Evolutionary conservation across 1,140 invertebrate species (phyloP), one percentile per base, ranked within the genome.

Genomic region (Drosophila pallidifrons): DNA sequence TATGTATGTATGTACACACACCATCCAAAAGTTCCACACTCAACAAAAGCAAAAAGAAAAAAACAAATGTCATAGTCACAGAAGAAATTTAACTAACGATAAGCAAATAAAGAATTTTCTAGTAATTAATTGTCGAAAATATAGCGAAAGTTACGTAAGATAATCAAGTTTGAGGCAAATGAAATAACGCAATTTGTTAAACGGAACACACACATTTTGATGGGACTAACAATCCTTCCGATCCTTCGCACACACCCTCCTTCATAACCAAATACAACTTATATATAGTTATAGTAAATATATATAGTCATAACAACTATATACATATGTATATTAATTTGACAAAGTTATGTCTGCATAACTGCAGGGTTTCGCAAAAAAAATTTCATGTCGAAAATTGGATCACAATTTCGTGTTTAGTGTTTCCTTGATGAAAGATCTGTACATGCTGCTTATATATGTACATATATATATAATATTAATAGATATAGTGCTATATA

Each of bases 101-200:
- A 28, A 47, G 11, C 13, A n/a, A 52, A 10, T 35, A 16, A 16
- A 35, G 32, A 38, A 38, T 55, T 38, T 25, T 65, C 35, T 61
- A 51, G 35, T 45, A 54, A 43, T 61, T 61, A 51, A 47, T 13
- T 13, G 11, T 41, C 4, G 35, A 35, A 65, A 51, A 32, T 15
- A 32, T n/a, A 13, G 28, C 8, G 8, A 38, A 15, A 81, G 65
- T 81, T 76, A 81, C 7, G 28, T 81, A 76, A 63, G 46, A 25
- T 69, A 82, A 32, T 52, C 35, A 32, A 41, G 59, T 47, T 51
- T 28, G 10, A 49, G 25, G 15, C 30, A 52, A 75, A 59, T 16
- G 16, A 43, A 32, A 45, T 47, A 20, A 49, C 28, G 43, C 3
- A 65, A 55, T 55, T 64, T 64, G 61, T 64, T 64, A 54, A 25